Conservation (phyloP, 2,888 invertebrate species). For the Busseola fusca region DNA sequence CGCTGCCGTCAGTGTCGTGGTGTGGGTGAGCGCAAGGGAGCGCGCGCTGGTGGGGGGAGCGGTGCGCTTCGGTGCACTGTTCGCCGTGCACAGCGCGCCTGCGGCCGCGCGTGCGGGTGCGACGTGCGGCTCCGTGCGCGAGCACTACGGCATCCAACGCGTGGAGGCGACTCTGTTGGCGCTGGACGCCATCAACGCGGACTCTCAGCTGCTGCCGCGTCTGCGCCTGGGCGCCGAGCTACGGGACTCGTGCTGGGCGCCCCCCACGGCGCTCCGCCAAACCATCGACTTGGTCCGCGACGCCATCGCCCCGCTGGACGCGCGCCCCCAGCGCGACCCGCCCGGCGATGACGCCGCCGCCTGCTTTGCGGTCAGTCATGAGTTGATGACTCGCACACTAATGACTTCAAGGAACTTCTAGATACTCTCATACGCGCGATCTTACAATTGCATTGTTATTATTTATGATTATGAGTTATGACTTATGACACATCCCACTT, state of each 20-base stretch:
- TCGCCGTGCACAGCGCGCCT: conserved; percentile 89
- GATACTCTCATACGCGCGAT: neutral
- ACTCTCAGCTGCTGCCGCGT: conserved; percentile 88
- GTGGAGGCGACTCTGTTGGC: conserved; percentile 90
- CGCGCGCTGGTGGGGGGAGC: conserved; percentile 79
- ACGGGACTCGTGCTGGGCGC: conserved; percentile 95
- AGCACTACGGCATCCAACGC: conserved; percentile 93
- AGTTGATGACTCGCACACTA: neutral
- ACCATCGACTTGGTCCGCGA: conserved; percentile 93
- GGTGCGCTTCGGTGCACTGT: conserved; percentile 89
- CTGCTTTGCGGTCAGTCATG: conserved; percentile 28
- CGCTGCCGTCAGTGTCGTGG: conserved; percentile 61
- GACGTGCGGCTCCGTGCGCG: conserved; percentile 86
- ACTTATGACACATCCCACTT: neutral
- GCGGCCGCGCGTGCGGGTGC: conserved; percentile 64
- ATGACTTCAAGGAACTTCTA: neutral
- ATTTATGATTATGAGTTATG: neutral
- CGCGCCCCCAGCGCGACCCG: conserved; percentile 23
- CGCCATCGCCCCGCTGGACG: conserved; percentile 84
- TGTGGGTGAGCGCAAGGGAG: conserved; percentile 56
- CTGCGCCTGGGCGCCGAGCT: conserved; percentile 91
- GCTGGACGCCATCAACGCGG: conserved; percentile 90
- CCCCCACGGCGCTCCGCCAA: conserved; percentile 93
- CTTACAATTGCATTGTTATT: neutral
- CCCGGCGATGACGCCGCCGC: neutral